Evolutionary conservation across 1,140 invertebrate species (phyloP).

Genomic region (Leguminivora glycinivorella): DNA sequence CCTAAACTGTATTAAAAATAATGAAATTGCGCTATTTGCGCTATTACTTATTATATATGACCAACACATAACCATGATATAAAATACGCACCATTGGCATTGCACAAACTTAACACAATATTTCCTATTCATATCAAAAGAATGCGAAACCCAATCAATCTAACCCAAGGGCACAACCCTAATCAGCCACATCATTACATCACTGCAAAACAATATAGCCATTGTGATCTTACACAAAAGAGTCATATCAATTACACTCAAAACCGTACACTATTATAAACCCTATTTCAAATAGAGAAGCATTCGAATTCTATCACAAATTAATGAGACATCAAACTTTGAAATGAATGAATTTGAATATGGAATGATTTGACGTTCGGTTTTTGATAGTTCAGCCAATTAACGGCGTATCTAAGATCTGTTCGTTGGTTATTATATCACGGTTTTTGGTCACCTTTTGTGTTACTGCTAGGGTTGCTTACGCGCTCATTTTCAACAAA

Average conservation of each 20-base stretch:
- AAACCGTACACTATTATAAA: background rate
- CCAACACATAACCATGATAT: background rate
- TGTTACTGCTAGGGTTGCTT: constrained; percentile 36
- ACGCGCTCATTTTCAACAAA: too few relatives aligned
- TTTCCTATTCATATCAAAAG: constrained; percentile 4
- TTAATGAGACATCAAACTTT: background rate
- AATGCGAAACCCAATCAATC: constrained; percentile 2
- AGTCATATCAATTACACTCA: constrained; percentile 60
- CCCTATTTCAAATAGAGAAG: background rate
- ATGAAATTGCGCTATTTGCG: too few relatives aligned
- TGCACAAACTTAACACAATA: background rate
- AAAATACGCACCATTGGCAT: background rate
- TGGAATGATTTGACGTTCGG: constrained; percentile 45
- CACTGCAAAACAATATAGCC: constrained; percentile 59
- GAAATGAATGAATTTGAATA: background rate
- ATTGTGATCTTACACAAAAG: constrained; percentile 58
- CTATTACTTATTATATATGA: too few relatives aligned
- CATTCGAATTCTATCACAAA: background rate
- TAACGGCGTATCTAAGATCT: constrained; percentile 71
- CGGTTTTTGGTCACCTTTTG: constrained; percentile 39
- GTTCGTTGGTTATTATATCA: constrained; percentile 67
- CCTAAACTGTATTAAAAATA: too few relatives aligned
- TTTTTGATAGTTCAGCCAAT: constrained; percentile 60
- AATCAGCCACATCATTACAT: constrained; percentile 28
- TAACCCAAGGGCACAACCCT: background rate